Conservation (phyloP, 2,113 vertebrate genomes). For the Siniperca chuatsi region DNA sequence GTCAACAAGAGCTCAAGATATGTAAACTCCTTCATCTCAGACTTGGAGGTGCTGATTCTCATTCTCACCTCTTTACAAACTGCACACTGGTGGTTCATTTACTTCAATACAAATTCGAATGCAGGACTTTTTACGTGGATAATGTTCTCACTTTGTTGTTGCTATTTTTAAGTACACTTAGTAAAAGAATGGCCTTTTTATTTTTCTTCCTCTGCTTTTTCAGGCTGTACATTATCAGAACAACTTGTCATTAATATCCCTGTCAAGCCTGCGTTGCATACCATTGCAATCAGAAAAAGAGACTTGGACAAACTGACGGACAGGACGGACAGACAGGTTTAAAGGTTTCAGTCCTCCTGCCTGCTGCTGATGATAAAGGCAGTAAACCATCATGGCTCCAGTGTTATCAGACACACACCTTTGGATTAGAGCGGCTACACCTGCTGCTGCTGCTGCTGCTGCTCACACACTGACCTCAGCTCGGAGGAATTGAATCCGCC, state of each 20-base stretch:
- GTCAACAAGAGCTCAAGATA: background rate
- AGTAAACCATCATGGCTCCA: constrained; percentile 48
- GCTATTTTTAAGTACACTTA: background rate
- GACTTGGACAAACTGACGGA: background rate
- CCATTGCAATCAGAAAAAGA: background rate
- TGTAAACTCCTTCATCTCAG: background rate
- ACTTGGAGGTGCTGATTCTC: background rate
- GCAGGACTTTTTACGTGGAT: too few relatives aligned
- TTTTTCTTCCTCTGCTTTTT: too few relatives aligned
- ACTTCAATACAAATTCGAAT: too few relatives aligned
- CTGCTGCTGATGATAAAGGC: constrained; percentile 56
- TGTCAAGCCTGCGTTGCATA: background rate
- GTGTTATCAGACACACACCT: constrained; percentile 77
- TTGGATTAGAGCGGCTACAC: constrained; percentile 74
- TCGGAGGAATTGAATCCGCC: constrained; percentile 51
- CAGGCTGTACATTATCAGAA: too few relatives aligned
- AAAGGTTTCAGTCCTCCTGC: background rate
- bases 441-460: constrained; percentile 71
- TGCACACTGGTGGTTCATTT: background rate
- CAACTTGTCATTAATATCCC: too few relatives aligned
- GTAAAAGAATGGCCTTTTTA: too few relatives aligned
- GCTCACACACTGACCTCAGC: constrained; percentile 76
- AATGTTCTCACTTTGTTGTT: background rate
- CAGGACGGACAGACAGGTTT: background rate
- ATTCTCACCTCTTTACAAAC: background rate